A percentile compares a stretch with the other conserved stretches of the same genome.
These are phyloP conservation scores for Spodoptera litura DNA, from an alignment of 1,140 invertebrate genomes.

Conservation along the genomic window DNA sequence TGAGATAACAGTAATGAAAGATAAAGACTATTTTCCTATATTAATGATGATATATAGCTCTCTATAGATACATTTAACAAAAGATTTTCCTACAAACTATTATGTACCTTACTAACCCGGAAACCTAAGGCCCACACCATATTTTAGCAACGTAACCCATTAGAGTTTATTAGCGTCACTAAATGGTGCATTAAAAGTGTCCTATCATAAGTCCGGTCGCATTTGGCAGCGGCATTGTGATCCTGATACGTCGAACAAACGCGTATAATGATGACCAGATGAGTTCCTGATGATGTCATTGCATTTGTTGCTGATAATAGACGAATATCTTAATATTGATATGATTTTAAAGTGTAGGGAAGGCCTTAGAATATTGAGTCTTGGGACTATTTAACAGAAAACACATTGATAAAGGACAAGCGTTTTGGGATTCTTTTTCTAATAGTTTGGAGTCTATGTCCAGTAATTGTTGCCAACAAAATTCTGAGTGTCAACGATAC, in stretches of 20 bases:
- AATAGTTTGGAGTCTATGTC: too few relatives aligned
- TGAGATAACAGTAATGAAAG: too few relatives aligned
- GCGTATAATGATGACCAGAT: slow-evolving; percentile 68
- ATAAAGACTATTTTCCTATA: too few relatives aligned
- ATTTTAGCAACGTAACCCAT: slow-evolving; percentile 64
- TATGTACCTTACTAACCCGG: slow-evolving; percentile 32
- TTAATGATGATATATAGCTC: too few relatives aligned
- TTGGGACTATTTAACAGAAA: too few relatives aligned
- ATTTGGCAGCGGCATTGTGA: slow-evolving; percentile 80
- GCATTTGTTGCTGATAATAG: slow-evolving; percentile 48
- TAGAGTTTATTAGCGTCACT: slow-evolving; percentile 68
- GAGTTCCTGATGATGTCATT: slow-evolving; percentile 45
- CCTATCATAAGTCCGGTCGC: slow-evolving; percentile 70
- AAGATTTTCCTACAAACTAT: not conserved
- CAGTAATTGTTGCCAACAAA: too few relatives aligned
- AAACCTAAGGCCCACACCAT: slow-evolving; percentile 53
- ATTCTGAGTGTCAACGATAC: too few relatives aligned
- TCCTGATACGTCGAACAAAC: slow-evolving; percentile 82
- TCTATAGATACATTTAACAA: not conserved
- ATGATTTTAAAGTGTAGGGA: too few relatives aligned
- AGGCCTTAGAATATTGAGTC: too few relatives aligned
- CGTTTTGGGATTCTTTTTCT: too few relatives aligned
- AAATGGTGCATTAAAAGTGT: slow-evolving; percentile 77
- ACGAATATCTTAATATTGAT: not conserved
- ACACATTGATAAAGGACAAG: too few relatives aligned